These are phyloP conservation scores for Pedionomus torquatus DNA, from an alignment of 2,113 vertebrate species.

Conservation along the genomic window DNA sequence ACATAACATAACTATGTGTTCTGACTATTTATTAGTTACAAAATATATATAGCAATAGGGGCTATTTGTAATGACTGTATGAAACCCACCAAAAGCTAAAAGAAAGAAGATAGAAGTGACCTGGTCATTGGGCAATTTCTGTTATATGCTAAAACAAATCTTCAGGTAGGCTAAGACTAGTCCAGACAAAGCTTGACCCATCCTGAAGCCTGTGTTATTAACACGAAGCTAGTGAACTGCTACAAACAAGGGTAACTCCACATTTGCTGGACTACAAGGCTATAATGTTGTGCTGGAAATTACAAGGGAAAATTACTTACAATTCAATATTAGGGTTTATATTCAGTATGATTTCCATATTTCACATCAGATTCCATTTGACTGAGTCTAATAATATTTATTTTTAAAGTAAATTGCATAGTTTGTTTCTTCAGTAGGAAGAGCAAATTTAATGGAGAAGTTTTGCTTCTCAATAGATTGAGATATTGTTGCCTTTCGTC, in stretches of 20 bases:
- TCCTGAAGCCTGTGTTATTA: neutral
- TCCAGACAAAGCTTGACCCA: neutral
- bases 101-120: neutral
- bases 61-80: fast-evolving
- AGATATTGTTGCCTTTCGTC: neutral
- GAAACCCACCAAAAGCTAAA: neutral
- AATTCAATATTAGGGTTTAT: neutral
- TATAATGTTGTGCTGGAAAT: neutral
- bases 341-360: neutral
- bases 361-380: neutral
- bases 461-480: neutral
- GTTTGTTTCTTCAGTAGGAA: neutral
- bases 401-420: neutral
- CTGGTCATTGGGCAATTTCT: neutral
- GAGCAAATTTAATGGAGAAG: neutral
- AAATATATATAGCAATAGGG: neutral
- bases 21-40: neutral
- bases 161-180: neutral
- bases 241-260: neutral
- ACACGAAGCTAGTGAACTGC: neutral
- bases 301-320: neutral
- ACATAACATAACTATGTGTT: neutral
- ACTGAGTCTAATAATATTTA: neutral
- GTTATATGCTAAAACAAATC: neutral
- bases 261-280: neutral